Evolutionary conservation across 2,113 vertebrate genomes (phyloP), one percentile per base, ranked within the genome.

Genomic region (Chroicocephalus ridibundus): DNA sequence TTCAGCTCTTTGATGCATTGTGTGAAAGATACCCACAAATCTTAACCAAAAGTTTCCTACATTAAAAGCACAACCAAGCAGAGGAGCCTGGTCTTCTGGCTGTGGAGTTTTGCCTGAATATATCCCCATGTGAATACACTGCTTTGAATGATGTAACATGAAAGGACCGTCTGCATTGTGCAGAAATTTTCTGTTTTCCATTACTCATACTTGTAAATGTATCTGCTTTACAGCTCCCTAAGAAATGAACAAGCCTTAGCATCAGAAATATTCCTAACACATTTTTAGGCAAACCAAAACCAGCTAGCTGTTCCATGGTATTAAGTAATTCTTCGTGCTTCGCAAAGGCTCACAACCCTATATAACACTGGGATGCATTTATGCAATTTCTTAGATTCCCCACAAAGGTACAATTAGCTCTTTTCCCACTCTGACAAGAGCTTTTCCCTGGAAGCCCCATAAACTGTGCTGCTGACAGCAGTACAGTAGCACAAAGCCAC

Each of bases 81-180:
- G 93, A 93, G 78, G 75, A 95, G 91, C 78, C 93, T 91, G 90
- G 95, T 97, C 89, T 97, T 95, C 95, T 95, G 93, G 84, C 81
- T 84, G 75, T 5, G 71, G 74, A 94, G 95, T 66, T 97, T 94
- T 95, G 91, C 89, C 86, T 96, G 89, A 95, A 79, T 94, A 27
- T 22, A 94, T 82, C 93, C 95, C 95, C 94, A 82, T 95, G 93
- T 72, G 91, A 91, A 97, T 82, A 80, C 62, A 8, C 78, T 91
- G 91, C 86, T 97, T 95, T 97, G 95, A 95, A 94, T 95, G 96
- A 97, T 94, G 94, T 90, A 95, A 94, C 94, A 93, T 95, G 81
- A 97, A 97, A 97, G 95, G 89, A 85, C 55, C 16, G 71, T 77
- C 96, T 95, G 92, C 96, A 96, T 92, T 96, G 94, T 95, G 91